These are phyloP conservation scores for Eutolmus rufibarbis DNA, from an alignment of 2,888 invertebrate genomes.

Conservation along the genomic window DNA sequence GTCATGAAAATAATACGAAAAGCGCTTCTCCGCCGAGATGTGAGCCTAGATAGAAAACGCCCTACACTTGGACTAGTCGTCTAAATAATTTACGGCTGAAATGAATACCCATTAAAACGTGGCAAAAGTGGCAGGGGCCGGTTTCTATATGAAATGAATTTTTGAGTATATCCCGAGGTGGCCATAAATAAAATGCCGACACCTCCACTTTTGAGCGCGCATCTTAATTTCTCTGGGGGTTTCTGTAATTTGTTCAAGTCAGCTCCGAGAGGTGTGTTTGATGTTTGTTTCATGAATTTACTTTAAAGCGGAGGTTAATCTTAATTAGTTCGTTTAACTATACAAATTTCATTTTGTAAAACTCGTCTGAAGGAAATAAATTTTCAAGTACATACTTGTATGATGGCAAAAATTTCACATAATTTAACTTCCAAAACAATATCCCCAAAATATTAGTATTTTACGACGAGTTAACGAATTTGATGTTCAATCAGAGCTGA, in stretches of 20 bases:
- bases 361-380: neutral
- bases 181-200: slow-evolving; percentile 36
- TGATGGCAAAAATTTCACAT: neutral
- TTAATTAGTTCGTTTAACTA: slow-evolving; percentile 27
- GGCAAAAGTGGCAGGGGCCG: neutral
- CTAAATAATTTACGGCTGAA: slow-evolving; percentile 25
- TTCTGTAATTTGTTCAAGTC: slow-evolving; percentile 27
- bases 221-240: slow-evolving; percentile 42
- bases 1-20: neutral
- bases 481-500: neutral
- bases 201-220: slow-evolving; percentile 25
- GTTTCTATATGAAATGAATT: neutral
- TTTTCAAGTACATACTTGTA: neutral
- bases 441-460: neutral
- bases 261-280: neutral
- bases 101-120: slow-evolving; percentile 24
- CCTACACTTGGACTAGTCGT: neutral
- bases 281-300: slow-evolving; percentile 5
- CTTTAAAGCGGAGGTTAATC: slow-evolving; percentile 22
- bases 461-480: neutral
- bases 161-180: slow-evolving; percentile 28
- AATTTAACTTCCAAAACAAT: neutral
- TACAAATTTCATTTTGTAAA: neutral
- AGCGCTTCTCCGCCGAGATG: neutral
- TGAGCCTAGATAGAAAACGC: neutral